A percentile compares a stretch with the other conserved stretches of the same genome.
Conservation (phyloP, 2,888 invertebrate genomes). For the Meganola albula region DNA sequence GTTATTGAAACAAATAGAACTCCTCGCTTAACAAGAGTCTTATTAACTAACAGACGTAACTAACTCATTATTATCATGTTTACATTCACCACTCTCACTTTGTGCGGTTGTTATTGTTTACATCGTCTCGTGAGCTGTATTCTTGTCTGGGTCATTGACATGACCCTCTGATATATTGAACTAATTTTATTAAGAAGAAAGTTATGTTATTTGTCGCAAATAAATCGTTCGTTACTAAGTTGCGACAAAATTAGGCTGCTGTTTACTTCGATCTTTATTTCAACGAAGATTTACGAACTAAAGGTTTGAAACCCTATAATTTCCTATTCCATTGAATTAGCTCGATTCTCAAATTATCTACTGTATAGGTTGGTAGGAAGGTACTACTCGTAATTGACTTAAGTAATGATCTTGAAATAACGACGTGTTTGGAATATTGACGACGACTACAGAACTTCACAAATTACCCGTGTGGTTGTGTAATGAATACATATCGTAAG, state of each 20-base stretch:
- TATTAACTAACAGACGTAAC: conserved; percentile 39
- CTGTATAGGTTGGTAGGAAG: too few relatives aligned
- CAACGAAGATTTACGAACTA: background rate
- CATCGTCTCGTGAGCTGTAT: conserved; percentile 18
- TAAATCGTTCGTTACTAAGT: too few relatives aligned
- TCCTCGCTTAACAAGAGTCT: conserved; percentile 37
- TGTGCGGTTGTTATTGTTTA: conserved; percentile 21
- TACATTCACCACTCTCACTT: conserved; percentile 5
- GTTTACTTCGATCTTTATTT: background rate
- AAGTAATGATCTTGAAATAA: conserved; percentile 24
- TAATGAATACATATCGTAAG: conserved; percentile 17
- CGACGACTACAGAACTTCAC: conserved; percentile 15
- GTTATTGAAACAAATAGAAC: conserved; percentile 66
- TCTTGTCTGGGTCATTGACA: conserved; percentile 23
- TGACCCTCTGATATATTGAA: conserved; percentile 15
- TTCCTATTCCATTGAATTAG: conserved; percentile 16
- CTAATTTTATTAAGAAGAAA: conserved; percentile 11
- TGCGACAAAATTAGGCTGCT: too few relatives aligned
- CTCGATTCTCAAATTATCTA: conserved; percentile 16
- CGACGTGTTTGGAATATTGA: conserved; percentile 22
- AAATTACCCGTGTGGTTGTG: conserved; percentile 21
- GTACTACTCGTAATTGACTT: conserved; percentile 13
- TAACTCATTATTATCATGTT: conserved; percentile 34
- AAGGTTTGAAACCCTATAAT: background rate
- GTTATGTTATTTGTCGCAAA: too few relatives aligned